Percentiles rank a stretch among this genome's conserved stretches.
These are phyloP conservation scores for Biston stratarius DNA, from an alignment of 2,888 invertebrate species.

Conservation along the genomic window DNA sequence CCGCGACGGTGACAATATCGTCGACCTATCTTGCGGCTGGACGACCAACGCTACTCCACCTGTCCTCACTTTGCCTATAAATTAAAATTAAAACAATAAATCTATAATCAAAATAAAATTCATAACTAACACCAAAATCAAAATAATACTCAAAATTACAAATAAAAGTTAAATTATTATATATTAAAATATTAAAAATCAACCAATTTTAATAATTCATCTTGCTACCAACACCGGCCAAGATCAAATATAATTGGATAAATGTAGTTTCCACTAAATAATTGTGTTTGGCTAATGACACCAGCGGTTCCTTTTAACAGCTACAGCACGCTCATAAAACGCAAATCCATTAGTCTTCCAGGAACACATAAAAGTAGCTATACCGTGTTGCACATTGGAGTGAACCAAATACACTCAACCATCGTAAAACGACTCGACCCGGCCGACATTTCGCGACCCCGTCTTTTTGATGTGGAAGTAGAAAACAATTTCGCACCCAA, in stretches of 20 bases:
- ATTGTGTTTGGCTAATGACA: neutral
- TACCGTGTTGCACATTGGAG: constrained; percentile 21
- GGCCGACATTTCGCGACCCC: constrained; percentile 5
- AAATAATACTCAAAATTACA: too few species aligned
- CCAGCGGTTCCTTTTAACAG: neutral
- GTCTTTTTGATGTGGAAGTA: neutral
- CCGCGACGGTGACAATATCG: too few species aligned
- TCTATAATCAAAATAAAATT: too few species aligned
- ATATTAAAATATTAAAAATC: too few species aligned
- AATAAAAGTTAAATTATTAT: too few species aligned
- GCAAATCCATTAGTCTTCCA: constrained; percentile 27
- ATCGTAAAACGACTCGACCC: constrained; percentile 26
- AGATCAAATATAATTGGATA: neutral
- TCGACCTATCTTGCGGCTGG: too few species aligned
- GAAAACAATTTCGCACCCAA: neutral
- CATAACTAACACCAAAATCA: too few species aligned
- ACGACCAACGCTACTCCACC: too few species aligned
- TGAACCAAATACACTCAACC: constrained; percentile 9
- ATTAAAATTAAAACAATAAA: too few species aligned
- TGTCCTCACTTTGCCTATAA: too few species aligned
- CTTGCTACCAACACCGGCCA: too few species aligned
- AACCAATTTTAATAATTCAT: too few species aligned
- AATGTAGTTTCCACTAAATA: neutral
- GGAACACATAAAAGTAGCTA: constrained; percentile 11
- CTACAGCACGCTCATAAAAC: constrained; percentile 9